Evolutionary conservation across 2,113 vertebrate genomes (phyloP), one percentile per base, ranked within the genome.

Genomic region (Myrmecobius fasciatus): DNA sequence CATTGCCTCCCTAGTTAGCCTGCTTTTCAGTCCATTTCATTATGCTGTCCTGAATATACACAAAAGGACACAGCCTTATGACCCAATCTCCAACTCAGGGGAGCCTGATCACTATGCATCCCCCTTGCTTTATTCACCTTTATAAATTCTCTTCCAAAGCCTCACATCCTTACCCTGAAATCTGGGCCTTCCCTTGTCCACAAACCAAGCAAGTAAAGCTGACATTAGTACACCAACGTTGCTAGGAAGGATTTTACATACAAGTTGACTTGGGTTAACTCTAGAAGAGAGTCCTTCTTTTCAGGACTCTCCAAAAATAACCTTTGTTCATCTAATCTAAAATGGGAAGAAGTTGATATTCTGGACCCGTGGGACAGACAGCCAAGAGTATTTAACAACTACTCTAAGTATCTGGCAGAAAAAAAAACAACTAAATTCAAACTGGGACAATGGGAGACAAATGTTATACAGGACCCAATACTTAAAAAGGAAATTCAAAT

Each of bases 401-500:
- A 91, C 31, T 89, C 43, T 51, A 95, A 92, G 89, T 93, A 96
- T 51, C 20, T 12, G 53, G 67, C 10, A 0, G 6, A 83, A 96
- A 91, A 92, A 93, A 11, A n/a, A n/a, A n/a, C n/a, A n/a, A 46
- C 47, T 22, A 54, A 67, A 22, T 7, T 6, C 24, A 46, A 24
- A 25, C 11, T 52, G 48, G 52, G 20, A 46, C 20, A 56, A 43
- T 47, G 54, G 92, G 6, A 24, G 51, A 36, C 14, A 14, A 0
- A 20, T 28, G 22, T 52, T 22, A 24, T 67, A 91, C 56, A 95
- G 46, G 91, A 90, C 51, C 95, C 92, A 92, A 12, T 51, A 92
- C 89, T 88, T 96, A 48, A 89, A 93, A 52, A 36, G 36, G 92
- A 94, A 88, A 43, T 25, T 90, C 17, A 20, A 92, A 91, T 56